Evolutionary conservation across 2,113 vertebrate species (phyloP), one percentile per base, ranked within the genome.

Genomic region (Pangasianodon hypophthalmus): DNA sequence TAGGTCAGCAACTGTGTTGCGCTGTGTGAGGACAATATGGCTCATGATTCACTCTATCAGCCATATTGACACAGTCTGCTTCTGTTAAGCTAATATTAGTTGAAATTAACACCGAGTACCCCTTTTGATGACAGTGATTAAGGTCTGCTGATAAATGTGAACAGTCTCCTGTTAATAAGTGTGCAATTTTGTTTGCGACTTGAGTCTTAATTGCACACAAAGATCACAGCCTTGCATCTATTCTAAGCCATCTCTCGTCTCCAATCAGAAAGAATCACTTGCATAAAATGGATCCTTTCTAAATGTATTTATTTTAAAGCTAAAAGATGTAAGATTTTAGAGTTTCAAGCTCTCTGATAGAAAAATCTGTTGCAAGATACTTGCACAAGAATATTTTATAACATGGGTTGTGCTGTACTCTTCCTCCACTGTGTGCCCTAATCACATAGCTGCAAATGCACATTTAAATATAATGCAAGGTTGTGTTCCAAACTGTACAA

Each of bases 1-100:
- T 92, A 91, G 92, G 93, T 93, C 93, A 93, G 84, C 77, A 88
- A 71, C 56, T 85, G 71, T 46, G 82, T 90, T 90, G 60, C 90
- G 86, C 91, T 77, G 84, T 83, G 80, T 87, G 85, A 90, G 85
- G 44, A 88, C 80, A 90, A 91, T 79, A 81, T 52, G 64, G 85
- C 84, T 90, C 8, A 56, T 21, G 50, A 19, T 56, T 37, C 13
- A 11, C 32, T 83, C n/a, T 26, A 56, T 83, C 19, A 41, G 81
- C 54, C 77, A 58, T 37, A 83, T 4, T 24, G 18, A 24, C 52
- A 56, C 56, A 29, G 37, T 29, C 82, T 37, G 52, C 19, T 24
- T 18, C 10, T 29, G 50, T 80, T 24, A 50, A 54, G 64, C 64
- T 92, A 56, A 82, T 71, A 85, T 87, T 71, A 84, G 69, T 56